Base-by-base conservation (phyloP, 2,797 vertebrate genomes). In the Coreius guichenoti region DNA sequence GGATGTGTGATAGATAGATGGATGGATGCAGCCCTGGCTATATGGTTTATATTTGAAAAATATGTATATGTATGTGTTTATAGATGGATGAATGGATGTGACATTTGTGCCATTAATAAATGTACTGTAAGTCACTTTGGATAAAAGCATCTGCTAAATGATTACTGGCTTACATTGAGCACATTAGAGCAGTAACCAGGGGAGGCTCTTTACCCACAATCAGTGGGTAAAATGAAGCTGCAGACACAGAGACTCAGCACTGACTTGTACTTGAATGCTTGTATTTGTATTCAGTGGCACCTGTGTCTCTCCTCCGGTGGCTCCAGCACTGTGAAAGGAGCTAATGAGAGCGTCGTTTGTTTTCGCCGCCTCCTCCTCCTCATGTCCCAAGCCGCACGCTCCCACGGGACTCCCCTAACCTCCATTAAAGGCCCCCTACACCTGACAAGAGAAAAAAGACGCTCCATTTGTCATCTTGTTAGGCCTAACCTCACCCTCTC, bases 381-480 rank as follows among this genome's bases (percentile, higher is more conserved):
- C 67, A 47, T 83, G 82, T 21, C 54, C 56, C 61, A 47, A 69
- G 78, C 58, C 77, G 19, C 87, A 70, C 74, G 36, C 65, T 87
- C 86, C 87, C 86, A 33, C 49, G 56, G 73, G 74, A 80, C 77
- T 70, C 83, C 86, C 87, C 51, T 29, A 81, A 69, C 80, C 84
- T 69, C 49, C 72, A 79, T 85, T 88, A 85, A 86, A 85, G 85
- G 82, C 83, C 84, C 76, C 80, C 61, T 80, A 54, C 84, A 82
- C 81, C 83, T 84, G 86, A 88, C 65, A 58, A 82, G 74, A 74
- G 76, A 84, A 84, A 82, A 86, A 85, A 83, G 87, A 67, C 56
- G 33, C 69, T 88, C 86, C 78, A 89, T 90, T 90, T 87, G 88
- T 90, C 88, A 90, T 89, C 87, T 82, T 75, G 86, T 89, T 90